Base-by-base conservation (phyloP, 37 sponge, comb jelly and placozoan species). In the Chondrilla cf. caribensis region DNA sequence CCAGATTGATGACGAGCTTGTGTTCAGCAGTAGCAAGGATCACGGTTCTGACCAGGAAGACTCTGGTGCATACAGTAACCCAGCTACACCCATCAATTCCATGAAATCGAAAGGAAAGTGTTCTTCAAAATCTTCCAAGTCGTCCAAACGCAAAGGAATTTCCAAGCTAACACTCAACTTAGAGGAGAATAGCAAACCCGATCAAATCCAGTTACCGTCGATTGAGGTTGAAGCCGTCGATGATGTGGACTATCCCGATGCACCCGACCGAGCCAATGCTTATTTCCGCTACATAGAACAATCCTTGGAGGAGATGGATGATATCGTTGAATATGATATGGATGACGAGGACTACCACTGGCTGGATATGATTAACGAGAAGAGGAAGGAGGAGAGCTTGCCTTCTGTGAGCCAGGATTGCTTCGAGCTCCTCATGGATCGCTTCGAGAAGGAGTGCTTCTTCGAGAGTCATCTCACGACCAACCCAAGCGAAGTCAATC, bases 291-390 rank as follows among this genome's bases (percentile, higher is more conserved):
- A 84, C 37, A 85, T 93, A 14, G 95, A 89, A 78, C 89, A 87
- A 76, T 84, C 92, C 7, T 40, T 73, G 5, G 95, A 94, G 58
- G 95, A 97, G 60, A 65, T 97, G 29, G 97, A 94, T 35, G 90
- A 89, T n/a, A 79, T 84, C 51, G 82, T 98, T 35, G 99, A 98
- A 67, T 98, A 96, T 77, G 99, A 98, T 54, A 96, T 98, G 91
- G 99, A 98, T 82, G 99, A 98, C 60, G 99, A 98, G 54, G 99
- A 98, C 72, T 83, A 85, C 73, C 94, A 90, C 51, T 98, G 99
- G 99, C 91, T 98, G 19, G 85, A 82, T 11, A 85, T 93, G 43
- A 83, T 94, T 36, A 98, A 98, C 58, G 95, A 94, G 78, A 88
- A 93, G 58, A 84, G 99, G 40, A 84, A 89, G 51, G 81, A 39